These are phyloP conservation scores for Gambelia wislizenii DNA, from an alignment of 2,797 vertebrate genomes.

Conservation along the genomic window DNA sequence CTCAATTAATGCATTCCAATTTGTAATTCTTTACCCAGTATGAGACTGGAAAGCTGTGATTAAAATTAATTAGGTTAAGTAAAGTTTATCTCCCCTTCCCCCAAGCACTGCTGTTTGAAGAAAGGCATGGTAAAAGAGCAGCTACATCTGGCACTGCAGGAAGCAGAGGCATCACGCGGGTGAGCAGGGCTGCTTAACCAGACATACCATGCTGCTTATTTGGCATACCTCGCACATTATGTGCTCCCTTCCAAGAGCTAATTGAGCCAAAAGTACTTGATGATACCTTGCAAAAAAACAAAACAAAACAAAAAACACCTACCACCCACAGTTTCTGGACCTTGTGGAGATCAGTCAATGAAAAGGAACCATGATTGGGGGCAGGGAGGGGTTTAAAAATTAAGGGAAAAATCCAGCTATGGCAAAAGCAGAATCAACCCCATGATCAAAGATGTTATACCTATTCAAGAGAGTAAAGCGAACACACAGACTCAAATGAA, in stretches of 20 bases:
- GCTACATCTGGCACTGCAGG: conserved; percentile 78
- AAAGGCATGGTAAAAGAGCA: conserved; percentile 78
- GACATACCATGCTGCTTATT: conserved; percentile 69
- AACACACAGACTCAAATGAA: background rate
- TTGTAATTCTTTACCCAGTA: conserved; percentile 87
- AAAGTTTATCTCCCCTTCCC: conserved; percentile 86
- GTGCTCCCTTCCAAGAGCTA: conserved; percentile 69
- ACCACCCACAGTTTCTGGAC: conserved; percentile 53
- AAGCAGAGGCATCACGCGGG: conserved; percentile 70
- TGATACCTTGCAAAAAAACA: conserved; percentile 66
- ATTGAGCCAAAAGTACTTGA: conserved; percentile 68
- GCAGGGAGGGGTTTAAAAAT: too few species aligned
- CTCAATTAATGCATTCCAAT: conserved; percentile 85
- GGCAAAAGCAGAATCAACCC: background rate
- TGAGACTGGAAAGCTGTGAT: conserved; percentile 87
- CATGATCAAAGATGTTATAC: background rate
- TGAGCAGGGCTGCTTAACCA: conserved; percentile 54
- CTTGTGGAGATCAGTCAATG: conserved; percentile 31
- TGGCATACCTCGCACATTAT: conserved; percentile 61
- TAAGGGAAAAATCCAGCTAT: background rate
- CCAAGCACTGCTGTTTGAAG: conserved; percentile 82
- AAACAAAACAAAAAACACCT: background rate
- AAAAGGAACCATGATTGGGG: background rate
- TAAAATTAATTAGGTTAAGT: conserved; percentile 90
- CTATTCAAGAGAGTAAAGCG: background rate